A percentile compares a stretch with the other conserved stretches of the same genome.
These are phyloP conservation scores for Entelurus aequoreus DNA, from an alignment of 2,113 vertebrate genomes.

Conservation along the genomic window DNA sequence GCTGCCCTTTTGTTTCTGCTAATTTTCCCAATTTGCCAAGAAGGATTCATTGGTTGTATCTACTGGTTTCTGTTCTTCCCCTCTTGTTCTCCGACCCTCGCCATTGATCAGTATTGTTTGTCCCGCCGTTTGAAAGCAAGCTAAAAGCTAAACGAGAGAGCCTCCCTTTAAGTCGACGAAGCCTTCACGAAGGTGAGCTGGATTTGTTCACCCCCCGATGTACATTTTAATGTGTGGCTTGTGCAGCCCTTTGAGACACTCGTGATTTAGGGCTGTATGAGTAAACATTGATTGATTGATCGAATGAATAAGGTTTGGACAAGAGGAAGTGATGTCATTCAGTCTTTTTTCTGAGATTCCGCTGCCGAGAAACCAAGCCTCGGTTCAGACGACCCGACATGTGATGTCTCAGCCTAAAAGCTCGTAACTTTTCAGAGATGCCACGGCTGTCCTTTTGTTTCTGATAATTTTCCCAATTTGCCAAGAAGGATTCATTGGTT, in stretches of 20 bases:
- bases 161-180: constrained; percentile 68
- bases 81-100: constrained; percentile 48
- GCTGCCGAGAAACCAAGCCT: constrained; percentile 47
- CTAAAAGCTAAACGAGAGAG: constrained; percentile 73
- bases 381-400: constrained; percentile 60
- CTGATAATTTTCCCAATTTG: constrained; percentile 63
- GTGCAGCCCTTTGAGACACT: background rate
- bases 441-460: constrained; percentile 53
- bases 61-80: constrained; percentile 29
- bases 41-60: constrained; percentile 43
- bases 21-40: constrained; percentile 63
- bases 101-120: constrained; percentile 55
- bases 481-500: constrained; percentile 53
- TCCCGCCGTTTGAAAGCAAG: constrained; percentile 56
- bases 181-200: constrained; percentile 54
- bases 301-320: background rate
- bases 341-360: constrained; percentile 53
- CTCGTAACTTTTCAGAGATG: constrained; percentile 52
- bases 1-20: constrained; percentile 55
- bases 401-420: constrained; percentile 45
- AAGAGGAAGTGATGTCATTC: constrained; percentile 37
- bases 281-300: too few relatives aligned
- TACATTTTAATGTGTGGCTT: constrained; percentile 38
- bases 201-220: constrained; percentile 30
- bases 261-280: too few relatives aligned